Evolutionary conservation across 2,113 vertebrate genomes (phyloP), one percentile per base, ranked within the genome.

Genomic region (Neolamprologus brichardi): DNA sequence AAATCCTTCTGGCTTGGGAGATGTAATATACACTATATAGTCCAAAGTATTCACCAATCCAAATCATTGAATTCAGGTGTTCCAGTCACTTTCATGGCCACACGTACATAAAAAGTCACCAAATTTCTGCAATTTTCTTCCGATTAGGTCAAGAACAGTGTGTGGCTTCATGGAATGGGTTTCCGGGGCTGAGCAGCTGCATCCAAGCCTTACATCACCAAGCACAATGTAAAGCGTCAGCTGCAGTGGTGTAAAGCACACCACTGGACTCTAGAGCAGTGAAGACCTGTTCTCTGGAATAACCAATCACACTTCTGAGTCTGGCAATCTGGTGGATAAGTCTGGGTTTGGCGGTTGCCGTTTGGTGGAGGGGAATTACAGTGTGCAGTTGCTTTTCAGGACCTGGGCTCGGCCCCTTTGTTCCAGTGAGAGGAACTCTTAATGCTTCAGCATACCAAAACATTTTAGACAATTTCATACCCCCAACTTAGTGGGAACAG

Each of bases 301-400:
- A 64, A 37, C 30, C 0, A 2, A 37, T 64, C 30, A 7, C 60
- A 64, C 17, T 64, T 64, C 30, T 64, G 17, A 34, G 9, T 34
- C 60, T 64, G 60, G 1, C 10, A 64, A 62, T 34, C 30, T 18
- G 58, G 1, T 34, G 17, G 30, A n/a, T 64, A 34, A 37, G 6
- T 64, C 17, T 64, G 60, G 60, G 6, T 37, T n/a, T 64, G 18
- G 60, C 1, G 10, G 32, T 7, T 64, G 17, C 60, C 1, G 6
- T 64, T 64, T 64, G 30, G 17, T 64, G 30, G 58, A 62, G 58
- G 30, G 30, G 30, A 34, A 34, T 34, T 64, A 64, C 2, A 0
- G 4, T n/a, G 30, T n/a, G 30, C 0, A n/a, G 60, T 64, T 5
- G 30, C 0, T 18, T 62, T 62, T 62, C 4, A 62, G 30, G 17